Evolutionary conservation across 2,113 vertebrate genomes (phyloP).

Genomic region (Toxostoma redivivum): DNA sequence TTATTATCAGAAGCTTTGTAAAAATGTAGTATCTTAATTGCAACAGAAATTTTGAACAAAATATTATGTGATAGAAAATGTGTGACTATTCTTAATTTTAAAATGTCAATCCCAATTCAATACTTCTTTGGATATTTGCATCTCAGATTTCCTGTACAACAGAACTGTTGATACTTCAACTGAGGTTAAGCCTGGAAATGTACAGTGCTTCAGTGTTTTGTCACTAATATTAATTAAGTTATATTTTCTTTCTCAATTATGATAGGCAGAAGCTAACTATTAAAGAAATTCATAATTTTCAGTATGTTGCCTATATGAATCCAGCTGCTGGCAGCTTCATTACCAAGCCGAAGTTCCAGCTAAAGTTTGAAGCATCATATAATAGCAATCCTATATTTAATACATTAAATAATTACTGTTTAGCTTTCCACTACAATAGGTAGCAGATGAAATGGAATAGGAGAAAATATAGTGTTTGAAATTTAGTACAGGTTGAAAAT

Average conservation of each 20-base stretch:
- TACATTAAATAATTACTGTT: not conserved
- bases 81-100: not conserved
- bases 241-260: slow-evolving; percentile 64
- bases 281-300: slow-evolving; percentile 80
- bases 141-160: not conserved
- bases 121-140: not conserved
- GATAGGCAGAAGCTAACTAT: slow-evolving; percentile 78
- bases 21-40: not conserved
- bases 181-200: not conserved
- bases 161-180: not conserved
- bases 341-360: slow-evolving; percentile 81
- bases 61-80: not conserved
- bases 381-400: not conserved
- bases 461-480: not conserved
- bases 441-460: not conserved
- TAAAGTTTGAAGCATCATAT: not conserved
- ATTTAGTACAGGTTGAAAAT: not conserved
- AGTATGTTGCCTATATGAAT: slow-evolving; percentile 83
- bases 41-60: not conserved
- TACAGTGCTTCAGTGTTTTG: not conserved
- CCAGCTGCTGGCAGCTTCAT: slow-evolving; percentile 79
- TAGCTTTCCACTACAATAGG: not conserved
- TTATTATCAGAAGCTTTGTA: not conserved
- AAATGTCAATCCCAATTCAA: not conserved
- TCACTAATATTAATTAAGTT: not conserved